Base-by-base conservation (phyloP, 2,797 vertebrate genomes). In the Sebastolobus alascanus region DNA sequence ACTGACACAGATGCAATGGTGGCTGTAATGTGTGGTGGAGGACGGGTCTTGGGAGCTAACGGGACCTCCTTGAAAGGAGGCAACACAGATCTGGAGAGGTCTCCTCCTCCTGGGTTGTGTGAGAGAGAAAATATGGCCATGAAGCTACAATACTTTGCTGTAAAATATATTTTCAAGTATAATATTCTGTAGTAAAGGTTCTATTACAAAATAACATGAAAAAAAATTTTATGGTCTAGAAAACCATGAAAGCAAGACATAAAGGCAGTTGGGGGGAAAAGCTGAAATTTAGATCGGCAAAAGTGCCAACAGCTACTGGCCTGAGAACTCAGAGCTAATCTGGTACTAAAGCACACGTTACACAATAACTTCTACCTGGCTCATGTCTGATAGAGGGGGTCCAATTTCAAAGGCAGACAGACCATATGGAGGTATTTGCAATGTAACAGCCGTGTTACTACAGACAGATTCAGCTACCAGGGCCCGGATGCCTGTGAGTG, bases 71-170 rank as follows among this genome's bases (percentile, higher is more conserved):
- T 37, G 37, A 80, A 80, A 87, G 82, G 83, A 88, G 89, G 72
- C 27, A 90, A 77, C 73, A 86, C 64, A 86, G 89, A 87, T 91
- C 79, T 89, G 88, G 73, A 86, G 67, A 84, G 77, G 75, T 91
- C 85, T 91, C 69, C 91, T 93, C 75, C 29, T 89, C 90, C 91
- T 94, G 85, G 87, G 70, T 90, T 90, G 73, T 86, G 79, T 79
- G 67, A 89, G 76, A 93, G 73, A 94, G 63, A 91, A 87, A 91
- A 93, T 82, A 92, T 67, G 77, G 75, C 88, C 65, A 84, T 93
- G 68, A 93, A 89, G 82, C 74, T 75, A 89, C 65, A 86, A 82
- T 66, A 40, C 31, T 77, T 54, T 52, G 11, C 59, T 85, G 65
- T 82, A 76, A 87, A 80, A 84, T 80, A 43, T 59, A 25, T 77